Evolutionary conservation across 1,140 invertebrate species (phyloP), one percentile per base, ranked within the genome.

Genomic region (Thaumetopoea pityocampa): DNA sequence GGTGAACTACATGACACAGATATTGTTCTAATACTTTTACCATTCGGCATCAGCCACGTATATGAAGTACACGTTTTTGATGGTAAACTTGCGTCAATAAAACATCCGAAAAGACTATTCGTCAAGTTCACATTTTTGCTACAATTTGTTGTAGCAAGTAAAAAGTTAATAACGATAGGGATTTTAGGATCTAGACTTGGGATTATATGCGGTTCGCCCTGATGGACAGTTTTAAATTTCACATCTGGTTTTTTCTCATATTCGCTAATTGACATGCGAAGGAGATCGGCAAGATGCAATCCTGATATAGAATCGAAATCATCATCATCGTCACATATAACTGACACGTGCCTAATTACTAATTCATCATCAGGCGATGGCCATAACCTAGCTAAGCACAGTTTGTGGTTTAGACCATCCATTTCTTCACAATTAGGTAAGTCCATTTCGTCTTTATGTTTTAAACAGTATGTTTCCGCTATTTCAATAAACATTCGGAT

Each of bases 401-500:
- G 27, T 52, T 46, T 73, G 30, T 70, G 71, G 18, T 44, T 51
- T 34, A 67, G 37, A 12, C 67, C 74, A 11, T 63, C 53, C 24
- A 79, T 45, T 47, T 79, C 74, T 32, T 71, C 71, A 35, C 71
- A 79, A 12, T 56, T 16, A 4, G 32, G 1, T 5, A 73, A 19
- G 18, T 67, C 46, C 4, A 30, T 30, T 18, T 56, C 53, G 29
- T 59, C 45, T 23, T 66, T 40, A 37, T 64, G 48, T 14, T 55
- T 41, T 24, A 79, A 42, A 33, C 74, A 79, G 34, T 55, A 76
- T 3, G 74, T 79, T 24, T 55, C 55, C 1, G 68, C 69, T 15
- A 63, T 59, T 69, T 79, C 74, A n/a, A 79, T 60, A 33, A 61
- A 79, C 68, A 79, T 73, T 40, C 56, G 49, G 1, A 76, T 41